Base-by-base conservation (phyloP, 2,888 invertebrate species). In the Acronicta aceris region DNA sequence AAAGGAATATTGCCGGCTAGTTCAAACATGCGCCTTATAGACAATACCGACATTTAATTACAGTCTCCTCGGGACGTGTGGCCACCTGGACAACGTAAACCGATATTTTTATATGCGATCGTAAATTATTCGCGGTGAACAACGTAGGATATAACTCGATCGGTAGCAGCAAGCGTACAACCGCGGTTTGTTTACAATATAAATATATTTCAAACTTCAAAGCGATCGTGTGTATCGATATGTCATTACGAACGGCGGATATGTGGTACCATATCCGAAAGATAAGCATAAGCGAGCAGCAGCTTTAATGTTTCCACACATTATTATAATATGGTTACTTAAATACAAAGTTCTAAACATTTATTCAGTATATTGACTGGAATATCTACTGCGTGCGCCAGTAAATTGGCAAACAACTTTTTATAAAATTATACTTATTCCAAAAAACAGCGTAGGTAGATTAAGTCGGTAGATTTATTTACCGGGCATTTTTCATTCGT, bases 41-140 rank as follows among this genome's bases (percentile, higher is more conserved):
- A 74, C 53, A 50, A 54, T 69, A 41, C 36, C 38, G 30, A 64
- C 50, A 54, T 51, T 60, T 21, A 56, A 56, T 57, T 54, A 73
- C 53, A 40, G 51, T 41, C 61, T 41, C 41, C 3, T 41, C 43
- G 36, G 21, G 51, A 59, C 59, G 58, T 65, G 68, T 63, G 60
- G 65, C 68, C 75, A 74, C 68, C 75, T 74, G 76, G 61, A 33
- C 47, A 78, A 59, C 69, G 67, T 79, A 75, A 71, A 67, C 74
- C 61, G 71, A 77, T 80, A 80, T 81, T 83, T 86, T 81, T 81
- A 77, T 76, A 79, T 76, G 71, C 56, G 73, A 56, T 84, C 85
- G 82, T 87, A 86, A 86, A 87, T 86, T 79, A 80, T 71, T 70
- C 73, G 69, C 64, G 74, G 72, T 72, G 69, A 76, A 75, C 73